phyloP scores from a whole-genome alignment of 2,888 invertebrate species.

The Latrodectus hesperus region DNA sequence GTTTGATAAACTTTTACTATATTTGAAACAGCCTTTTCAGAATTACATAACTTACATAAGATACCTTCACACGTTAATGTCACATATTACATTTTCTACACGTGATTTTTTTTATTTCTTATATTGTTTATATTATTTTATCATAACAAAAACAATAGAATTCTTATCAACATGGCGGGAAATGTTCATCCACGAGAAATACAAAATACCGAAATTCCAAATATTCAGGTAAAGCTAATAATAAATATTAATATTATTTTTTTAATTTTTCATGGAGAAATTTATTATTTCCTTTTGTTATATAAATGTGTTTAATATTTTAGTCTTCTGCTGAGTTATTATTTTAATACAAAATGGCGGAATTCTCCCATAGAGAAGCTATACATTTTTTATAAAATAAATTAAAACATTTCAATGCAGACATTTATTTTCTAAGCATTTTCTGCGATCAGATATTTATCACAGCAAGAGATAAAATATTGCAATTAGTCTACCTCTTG shows the following conservation, averaged over 20 bases:
- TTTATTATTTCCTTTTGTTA: background rate
- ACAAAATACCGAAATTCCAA: conserved; percentile 29
- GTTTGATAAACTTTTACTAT: conserved; percentile 24
- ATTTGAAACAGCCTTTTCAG: conserved; percentile 9
- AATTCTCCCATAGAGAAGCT: background rate
- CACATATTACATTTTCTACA: background rate
- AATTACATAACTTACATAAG: conserved; percentile 36
- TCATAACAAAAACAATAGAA: conserved; percentile 62
- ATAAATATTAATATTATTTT: background rate
- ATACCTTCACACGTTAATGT: background rate
- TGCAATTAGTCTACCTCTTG: no score
- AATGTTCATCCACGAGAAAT: conserved; percentile 56
- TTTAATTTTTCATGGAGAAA: conserved; percentile 5
- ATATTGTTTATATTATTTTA: conserved; percentile 7
- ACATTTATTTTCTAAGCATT: no score
- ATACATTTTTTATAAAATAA: no score
- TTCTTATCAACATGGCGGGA: conserved; percentile 66
- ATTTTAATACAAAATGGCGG: conserved; percentile 49
- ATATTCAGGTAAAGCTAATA: background rate
- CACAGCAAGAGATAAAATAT: no score
- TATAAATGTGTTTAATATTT: background rate
- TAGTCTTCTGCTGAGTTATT: conserved; percentile 35
- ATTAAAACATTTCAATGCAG: no score
- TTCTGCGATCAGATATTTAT: no score
- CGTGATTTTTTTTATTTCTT: conserved; percentile 8